These are phyloP conservation scores for Coleophora flavipennella DNA, from an alignment of 2,888 invertebrate species.

Conservation along the genomic window DNA sequence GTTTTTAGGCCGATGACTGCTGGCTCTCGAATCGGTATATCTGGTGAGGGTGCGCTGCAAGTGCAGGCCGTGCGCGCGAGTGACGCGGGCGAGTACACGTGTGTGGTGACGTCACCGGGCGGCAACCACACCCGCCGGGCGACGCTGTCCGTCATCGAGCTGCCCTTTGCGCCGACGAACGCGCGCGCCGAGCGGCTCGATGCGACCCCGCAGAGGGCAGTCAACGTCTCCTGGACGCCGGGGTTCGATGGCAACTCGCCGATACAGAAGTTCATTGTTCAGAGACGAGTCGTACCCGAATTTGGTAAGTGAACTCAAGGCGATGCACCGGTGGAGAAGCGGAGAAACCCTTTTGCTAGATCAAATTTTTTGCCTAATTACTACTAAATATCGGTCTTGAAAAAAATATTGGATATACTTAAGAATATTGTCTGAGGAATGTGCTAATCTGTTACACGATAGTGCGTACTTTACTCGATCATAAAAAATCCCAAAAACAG, in stretches of 20 bases:
- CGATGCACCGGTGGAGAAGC: too few relatives aligned
- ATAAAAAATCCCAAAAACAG: too few relatives aligned
- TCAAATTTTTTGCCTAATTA: too few relatives aligned
- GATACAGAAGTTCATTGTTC: slow-evolving; percentile 92
- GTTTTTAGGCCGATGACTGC: slow-evolving; percentile 57
- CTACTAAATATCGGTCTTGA: too few relatives aligned
- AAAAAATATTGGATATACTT: too few relatives aligned
- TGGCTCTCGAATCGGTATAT: slow-evolving; percentile 81
- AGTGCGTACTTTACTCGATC: too few relatives aligned
- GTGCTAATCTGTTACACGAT: too few relatives aligned
- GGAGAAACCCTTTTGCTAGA: too few relatives aligned
- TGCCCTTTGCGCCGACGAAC: slow-evolving; percentile 94
- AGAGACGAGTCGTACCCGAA: slow-evolving; percentile 90
- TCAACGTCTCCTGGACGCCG: slow-evolving; percentile 95
- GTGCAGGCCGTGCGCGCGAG: slow-evolving; percentile 91
- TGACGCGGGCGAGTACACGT: slow-evolving; percentile 95
- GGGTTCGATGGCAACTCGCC: slow-evolving; percentile 98
- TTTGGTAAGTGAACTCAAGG: slow-evolving; percentile 84
- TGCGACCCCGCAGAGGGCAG: slow-evolving; percentile 78
- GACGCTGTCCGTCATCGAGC: slow-evolving; percentile 86
- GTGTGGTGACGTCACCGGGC: slow-evolving; percentile 90
- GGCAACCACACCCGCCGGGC: slow-evolving; percentile 95
- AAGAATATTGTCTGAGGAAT: too few relatives aligned
- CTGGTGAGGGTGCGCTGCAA: slow-evolving; percentile 87
- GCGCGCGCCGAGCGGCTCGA: slow-evolving; percentile 82